Percentiles rank a stretch among this genome's conserved stretches.
Conservation (phyloP, 2,797 vertebrate genomes). For the Scyliorhinus canicula region DNA sequence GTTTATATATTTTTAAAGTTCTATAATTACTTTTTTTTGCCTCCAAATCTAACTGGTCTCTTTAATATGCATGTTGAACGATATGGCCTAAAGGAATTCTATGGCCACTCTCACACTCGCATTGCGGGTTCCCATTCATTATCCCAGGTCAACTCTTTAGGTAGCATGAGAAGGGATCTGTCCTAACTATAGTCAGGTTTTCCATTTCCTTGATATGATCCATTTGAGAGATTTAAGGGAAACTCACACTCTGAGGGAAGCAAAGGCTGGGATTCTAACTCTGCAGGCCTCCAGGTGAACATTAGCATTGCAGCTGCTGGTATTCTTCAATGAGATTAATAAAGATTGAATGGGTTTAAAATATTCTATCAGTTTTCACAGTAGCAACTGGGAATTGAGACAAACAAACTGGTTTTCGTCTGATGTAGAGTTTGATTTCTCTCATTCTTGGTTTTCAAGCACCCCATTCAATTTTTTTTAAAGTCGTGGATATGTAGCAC, state of each 20-base stretch:
- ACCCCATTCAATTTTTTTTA: neutral
- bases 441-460: slow-evolving; percentile 35
- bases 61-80: neutral
- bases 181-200: neutral
- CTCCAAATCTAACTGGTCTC: neutral
- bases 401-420: slow-evolving; percentile 45
- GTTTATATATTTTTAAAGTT: neutral
- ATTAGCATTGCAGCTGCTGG: neutral
- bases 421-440: slow-evolving; percentile 41
- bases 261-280: neutral
- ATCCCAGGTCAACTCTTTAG: neutral
- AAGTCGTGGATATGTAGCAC: neutral
- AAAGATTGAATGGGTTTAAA: slow-evolving; percentile 13
- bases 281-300: neutral
- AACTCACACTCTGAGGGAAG: neutral
- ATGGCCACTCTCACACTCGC: neutral
- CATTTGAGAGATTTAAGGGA: neutral
- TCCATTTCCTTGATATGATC: neutral
- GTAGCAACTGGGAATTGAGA: neutral
- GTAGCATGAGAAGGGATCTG: neutral
- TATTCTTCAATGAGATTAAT: slow-evolving; percentile 13
- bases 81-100: neutral
- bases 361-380: slow-evolving; percentile 4
- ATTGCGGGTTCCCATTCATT: too few species aligned
- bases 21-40: neutral